A percentile compares a stretch with the other conserved stretches of the same genome.
Evolutionary conservation across 53 echinoderm and acorn worm species (phyloP).

Genomic region (Luidia sarsii): DNA sequence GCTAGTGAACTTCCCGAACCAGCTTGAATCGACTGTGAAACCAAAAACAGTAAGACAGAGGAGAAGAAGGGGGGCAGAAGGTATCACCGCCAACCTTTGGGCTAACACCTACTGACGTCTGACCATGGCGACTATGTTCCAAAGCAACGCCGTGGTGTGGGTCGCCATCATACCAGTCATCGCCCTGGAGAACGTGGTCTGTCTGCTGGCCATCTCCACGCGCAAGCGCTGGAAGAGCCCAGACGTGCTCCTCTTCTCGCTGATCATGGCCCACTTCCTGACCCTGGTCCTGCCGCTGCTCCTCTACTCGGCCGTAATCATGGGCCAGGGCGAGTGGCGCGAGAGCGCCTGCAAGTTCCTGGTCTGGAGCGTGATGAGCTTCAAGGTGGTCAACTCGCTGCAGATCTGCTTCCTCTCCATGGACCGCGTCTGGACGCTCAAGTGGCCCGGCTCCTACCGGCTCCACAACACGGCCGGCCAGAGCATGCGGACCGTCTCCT

Average conservation of each 20-base stretch:
- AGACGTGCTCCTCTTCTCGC: slow-evolving; percentile 84
- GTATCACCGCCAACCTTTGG: no score
- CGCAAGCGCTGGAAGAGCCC: slow-evolving; percentile 91
- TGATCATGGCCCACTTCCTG: slow-evolving; percentile 75
- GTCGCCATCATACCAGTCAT: slow-evolving; percentile 62
- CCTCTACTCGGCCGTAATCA: slow-evolving; percentile 66
- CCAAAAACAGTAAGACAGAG: no score
- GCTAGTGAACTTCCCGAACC: not conserved
- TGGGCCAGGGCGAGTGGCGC: slow-evolving; percentile 43
- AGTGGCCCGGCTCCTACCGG: slow-evolving; percentile 91
- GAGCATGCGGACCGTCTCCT: slow-evolving; percentile 76
- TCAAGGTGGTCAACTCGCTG: slow-evolving; percentile 74
- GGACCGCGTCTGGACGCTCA: slow-evolving; percentile 94
- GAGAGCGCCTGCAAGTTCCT: slow-evolving; percentile 77
- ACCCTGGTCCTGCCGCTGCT: slow-evolving; percentile 75
- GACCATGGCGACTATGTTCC: slow-evolving; percentile 22
- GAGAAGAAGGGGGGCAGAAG: not conserved
- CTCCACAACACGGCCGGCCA: slow-evolving; percentile 83
- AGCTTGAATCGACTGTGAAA: no score
- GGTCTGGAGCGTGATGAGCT: slow-evolving; percentile 92
- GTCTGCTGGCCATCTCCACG: slow-evolving; percentile 74
- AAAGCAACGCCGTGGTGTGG: slow-evolving; percentile 72
- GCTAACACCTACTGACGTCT: no score
- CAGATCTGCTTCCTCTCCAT: slow-evolving; percentile 82
- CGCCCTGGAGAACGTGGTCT: slow-evolving; percentile 73